Percentiles rank a stretch among this genome's conserved stretches.
These are phyloP conservation scores for Acinonyx jubatus DNA, from an alignment of 2,113 vertebrate genomes.

Conservation along the genomic window DNA sequence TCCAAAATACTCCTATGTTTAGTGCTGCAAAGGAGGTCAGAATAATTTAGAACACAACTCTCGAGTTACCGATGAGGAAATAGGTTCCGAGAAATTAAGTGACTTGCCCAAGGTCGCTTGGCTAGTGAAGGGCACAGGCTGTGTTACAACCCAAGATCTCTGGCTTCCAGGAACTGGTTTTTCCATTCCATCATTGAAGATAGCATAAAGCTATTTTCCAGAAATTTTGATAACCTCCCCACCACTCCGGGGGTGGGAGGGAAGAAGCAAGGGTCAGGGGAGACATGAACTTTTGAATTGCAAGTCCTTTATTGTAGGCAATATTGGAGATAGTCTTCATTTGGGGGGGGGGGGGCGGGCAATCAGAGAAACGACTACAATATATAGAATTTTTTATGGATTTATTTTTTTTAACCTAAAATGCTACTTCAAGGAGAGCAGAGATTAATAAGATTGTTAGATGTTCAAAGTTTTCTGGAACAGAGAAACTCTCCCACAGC, in stretches of 20 bases:
- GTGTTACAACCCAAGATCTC: background rate
- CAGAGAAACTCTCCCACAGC: background rate
- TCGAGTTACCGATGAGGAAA: slow-evolving; percentile 58
- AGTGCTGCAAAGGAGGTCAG: slow-evolving; percentile 53
- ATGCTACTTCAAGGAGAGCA: background rate
- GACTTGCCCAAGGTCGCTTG: slow-evolving; percentile 60
- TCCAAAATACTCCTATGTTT: slow-evolving; percentile 62
- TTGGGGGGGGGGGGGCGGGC: too few species aligned
- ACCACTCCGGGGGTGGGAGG: too few species aligned
- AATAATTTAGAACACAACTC: slow-evolving; percentile 61
- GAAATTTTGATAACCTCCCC: slow-evolving; percentile 41
- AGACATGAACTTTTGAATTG: background rate
- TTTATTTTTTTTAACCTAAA: background rate
- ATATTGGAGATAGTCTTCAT: background rate
- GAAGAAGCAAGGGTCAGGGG: background rate
- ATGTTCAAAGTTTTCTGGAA: background rate
- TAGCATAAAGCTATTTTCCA: slow-evolving; percentile 47
- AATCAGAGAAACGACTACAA: background rate
- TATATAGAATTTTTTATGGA: background rate
- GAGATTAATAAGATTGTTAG: background rate
- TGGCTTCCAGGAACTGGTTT: slow-evolving; percentile 25
- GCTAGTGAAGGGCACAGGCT: slow-evolving; percentile 21
- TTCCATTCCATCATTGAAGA: slow-evolving; percentile 75
- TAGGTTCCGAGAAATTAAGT: slow-evolving; percentile 33
- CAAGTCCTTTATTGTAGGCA: background rate